Conservation (phyloP, 2,797 vertebrate species). For the Atherinosoma microstoma region DNA sequence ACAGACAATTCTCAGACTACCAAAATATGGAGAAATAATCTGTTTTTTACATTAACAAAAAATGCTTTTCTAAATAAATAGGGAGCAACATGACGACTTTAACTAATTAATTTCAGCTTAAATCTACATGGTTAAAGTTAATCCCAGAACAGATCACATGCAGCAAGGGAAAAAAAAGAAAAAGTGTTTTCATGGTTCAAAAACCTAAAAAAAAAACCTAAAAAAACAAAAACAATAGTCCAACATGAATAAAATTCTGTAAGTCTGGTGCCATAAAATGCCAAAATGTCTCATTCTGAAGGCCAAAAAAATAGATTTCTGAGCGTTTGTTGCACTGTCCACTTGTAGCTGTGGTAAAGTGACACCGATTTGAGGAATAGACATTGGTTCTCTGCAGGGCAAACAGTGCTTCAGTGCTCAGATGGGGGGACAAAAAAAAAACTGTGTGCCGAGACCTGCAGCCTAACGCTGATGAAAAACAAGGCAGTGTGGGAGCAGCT, state of each 20-base stretch:
- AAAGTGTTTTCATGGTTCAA: neutral
- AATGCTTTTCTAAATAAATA: too few species aligned
- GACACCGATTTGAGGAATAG: constrained; percentile 24
- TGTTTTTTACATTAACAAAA: too few species aligned
- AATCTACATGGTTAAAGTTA: too few species aligned
- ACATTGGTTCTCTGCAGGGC: constrained; percentile 25
- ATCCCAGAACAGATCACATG: neutral
- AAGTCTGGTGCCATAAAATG: neutral
- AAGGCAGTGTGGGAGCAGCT: constrained; percentile 41
- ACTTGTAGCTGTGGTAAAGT: neutral
- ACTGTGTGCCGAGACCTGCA: neutral
- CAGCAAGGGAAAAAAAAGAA: neutral
- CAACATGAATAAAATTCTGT: too few species aligned
- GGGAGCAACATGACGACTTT: too few species aligned
- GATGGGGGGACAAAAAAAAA: neutral
- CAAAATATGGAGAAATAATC: too few species aligned
- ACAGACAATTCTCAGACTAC: too few species aligned
- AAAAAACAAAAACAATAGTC: neutral
- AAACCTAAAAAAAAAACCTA: neutral
- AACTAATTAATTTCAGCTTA: too few species aligned
- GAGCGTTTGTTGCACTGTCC: neutral
- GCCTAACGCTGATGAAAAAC: constrained; percentile 49
- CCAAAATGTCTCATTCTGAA: neutral
- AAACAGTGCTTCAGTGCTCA: constrained; percentile 10
- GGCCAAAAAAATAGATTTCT: neutral